These are phyloP conservation scores for Phataginus tetradactyla DNA, from an alignment of 2,797 vertebrate species.

Conservation along the genomic window DNA sequence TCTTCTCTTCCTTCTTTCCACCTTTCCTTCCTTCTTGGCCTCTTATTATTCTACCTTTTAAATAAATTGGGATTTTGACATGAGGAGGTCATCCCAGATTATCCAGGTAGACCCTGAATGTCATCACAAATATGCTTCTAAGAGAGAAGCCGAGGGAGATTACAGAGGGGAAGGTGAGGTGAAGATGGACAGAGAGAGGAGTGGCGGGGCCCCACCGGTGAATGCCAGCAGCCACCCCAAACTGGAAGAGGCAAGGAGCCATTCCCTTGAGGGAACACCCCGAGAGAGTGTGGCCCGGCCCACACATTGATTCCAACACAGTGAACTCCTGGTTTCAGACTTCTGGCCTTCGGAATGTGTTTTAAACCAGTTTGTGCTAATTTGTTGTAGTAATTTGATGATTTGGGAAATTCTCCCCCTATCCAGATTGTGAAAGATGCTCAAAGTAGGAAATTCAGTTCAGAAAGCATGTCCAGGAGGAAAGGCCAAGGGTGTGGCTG, in stretches of 20 bases:
- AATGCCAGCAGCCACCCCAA: neutral
- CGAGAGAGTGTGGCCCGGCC: no score
- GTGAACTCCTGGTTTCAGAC: neutral
- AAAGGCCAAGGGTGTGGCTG: neutral
- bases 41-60: neutral
- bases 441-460: neutral
- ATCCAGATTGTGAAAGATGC: neutral
- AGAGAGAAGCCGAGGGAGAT: neutral
- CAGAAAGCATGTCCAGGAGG: neutral
- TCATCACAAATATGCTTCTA: no score
- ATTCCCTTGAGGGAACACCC: neutral
- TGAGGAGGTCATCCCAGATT: neutral
- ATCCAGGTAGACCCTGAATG: neutral
- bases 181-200: neutral
- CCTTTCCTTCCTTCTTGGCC: neutral
- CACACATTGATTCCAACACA: neutral
- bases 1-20: neutral
- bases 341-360: neutral
- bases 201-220: neutral
- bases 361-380: neutral
- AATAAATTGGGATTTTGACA: neutral
- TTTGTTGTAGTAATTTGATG: neutral
- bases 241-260: neutral
- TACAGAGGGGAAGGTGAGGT: accelerated
- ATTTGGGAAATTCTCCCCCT: neutral